A percentile compares a stretch with the other conserved stretches of the same genome.
Conservation (phyloP, 2,113 vertebrate genomes). For the Percina caprodes region DNA sequence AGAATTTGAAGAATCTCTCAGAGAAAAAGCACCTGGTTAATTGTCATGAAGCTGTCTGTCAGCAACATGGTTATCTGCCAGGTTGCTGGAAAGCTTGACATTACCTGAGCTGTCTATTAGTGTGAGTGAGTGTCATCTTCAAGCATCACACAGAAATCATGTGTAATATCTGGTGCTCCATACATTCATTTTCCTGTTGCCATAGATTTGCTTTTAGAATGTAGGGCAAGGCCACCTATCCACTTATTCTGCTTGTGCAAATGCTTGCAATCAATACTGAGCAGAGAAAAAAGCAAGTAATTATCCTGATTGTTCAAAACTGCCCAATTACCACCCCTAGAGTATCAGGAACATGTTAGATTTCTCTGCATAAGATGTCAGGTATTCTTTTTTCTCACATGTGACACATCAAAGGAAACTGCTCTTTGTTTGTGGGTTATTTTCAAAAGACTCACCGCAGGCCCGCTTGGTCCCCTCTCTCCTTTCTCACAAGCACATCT, state of each 20-base stretch:
- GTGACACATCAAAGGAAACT: slow-evolving; percentile 47
- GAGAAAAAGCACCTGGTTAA: slow-evolving; percentile 81
- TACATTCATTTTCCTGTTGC: slow-evolving; percentile 38
- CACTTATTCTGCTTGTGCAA: slow-evolving; percentile 25
- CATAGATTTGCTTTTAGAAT: slow-evolving; percentile 52
- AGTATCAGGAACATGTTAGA: slow-evolving; percentile 31
- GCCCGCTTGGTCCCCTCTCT: slow-evolving; percentile 87
- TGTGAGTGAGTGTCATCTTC: not conserved
- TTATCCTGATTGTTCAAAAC: slow-evolving; percentile 63
- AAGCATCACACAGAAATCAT: not conserved
- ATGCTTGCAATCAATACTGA: slow-evolving; percentile 27
- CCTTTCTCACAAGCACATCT: slow-evolving; percentile 91
- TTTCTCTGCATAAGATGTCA: slow-evolving; percentile 19
- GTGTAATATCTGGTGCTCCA: not conserved
- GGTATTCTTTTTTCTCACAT: not conserved
- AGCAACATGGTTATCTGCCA: slow-evolving; percentile 28
- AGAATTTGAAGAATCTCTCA: slow-evolving; percentile 76
- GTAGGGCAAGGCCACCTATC: slow-evolving; percentile 41
- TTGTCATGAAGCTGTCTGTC: slow-evolving; percentile 61
- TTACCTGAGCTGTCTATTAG: slow-evolving; percentile 23
- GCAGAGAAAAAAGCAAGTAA: slow-evolving; percentile 20
- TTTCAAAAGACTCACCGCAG: slow-evolving; percentile 84
- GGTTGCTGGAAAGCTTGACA: slow-evolving; percentile 25
- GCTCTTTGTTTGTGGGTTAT: slow-evolving; percentile 12
- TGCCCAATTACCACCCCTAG: slow-evolving; percentile 41